These are phyloP conservation scores for Dyspetes luteomarginatus DNA, from an alignment of 2,888 invertebrate genomes.

Conservation along the genomic window DNA sequence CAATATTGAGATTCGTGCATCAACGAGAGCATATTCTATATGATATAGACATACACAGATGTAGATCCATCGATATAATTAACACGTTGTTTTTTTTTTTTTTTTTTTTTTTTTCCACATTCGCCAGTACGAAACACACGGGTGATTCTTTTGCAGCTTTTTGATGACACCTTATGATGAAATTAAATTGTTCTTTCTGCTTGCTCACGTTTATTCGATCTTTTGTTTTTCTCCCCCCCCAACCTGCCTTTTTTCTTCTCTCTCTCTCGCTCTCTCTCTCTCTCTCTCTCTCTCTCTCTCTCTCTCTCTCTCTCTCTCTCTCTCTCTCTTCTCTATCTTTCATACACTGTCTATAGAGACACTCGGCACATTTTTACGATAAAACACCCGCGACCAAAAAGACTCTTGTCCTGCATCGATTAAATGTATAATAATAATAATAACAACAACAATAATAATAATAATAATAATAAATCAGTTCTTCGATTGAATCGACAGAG, in stretches of 20 bases:
- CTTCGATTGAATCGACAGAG: slow-evolving; percentile 23
- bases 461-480: slow-evolving; percentile 37
- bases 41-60: too few relatives aligned
- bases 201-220: background rate
- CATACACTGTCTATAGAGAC: too few relatives aligned
- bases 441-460: too few relatives aligned
- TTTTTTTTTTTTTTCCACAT: too few relatives aligned
- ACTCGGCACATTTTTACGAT: too few relatives aligned
- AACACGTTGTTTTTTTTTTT: too few relatives aligned
- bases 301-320: background rate
- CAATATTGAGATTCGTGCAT: slow-evolving; percentile 51
- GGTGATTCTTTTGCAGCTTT: background rate
- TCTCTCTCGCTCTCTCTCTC: background rate
- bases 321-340: too few relatives aligned
- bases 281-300: background rate
- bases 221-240: background rate
- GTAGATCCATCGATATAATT: background rate
- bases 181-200: too few relatives aligned
- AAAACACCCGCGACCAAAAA: too few relatives aligned
- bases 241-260: background rate
- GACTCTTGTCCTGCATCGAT: too few relatives aligned
- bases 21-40: background rate
- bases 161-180: too few relatives aligned
- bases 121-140: background rate
- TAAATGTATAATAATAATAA: too few relatives aligned